Conservation (phyloP, 2,888 invertebrate genomes). For the Plutella xylostella region DNA sequence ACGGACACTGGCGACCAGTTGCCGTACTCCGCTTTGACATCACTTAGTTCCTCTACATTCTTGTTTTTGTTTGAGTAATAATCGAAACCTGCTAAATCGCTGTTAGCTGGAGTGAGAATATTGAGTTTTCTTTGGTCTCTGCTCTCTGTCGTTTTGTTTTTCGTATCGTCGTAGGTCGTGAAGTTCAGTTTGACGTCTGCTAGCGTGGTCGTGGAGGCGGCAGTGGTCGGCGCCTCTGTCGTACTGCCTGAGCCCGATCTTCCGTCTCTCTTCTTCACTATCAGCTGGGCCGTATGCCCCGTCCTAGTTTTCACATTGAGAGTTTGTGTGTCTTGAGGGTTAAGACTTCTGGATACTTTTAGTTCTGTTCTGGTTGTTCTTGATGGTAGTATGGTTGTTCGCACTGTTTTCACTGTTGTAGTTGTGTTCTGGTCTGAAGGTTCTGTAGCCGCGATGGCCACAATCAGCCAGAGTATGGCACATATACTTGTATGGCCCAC, state of each 20-base stretch:
- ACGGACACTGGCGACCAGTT: slow-evolving; percentile 67
- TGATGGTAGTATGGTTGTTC: slow-evolving; percentile 63
- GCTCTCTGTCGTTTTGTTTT: slow-evolving; percentile 48
- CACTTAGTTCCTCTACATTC: slow-evolving; percentile 48
- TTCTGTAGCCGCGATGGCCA: slow-evolving; percentile 32
- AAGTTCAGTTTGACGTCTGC: slow-evolving; percentile 26
- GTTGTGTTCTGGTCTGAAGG: slow-evolving; percentile 45
- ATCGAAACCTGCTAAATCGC: slow-evolving; percentile 59
- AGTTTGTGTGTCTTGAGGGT: slow-evolving; percentile 82
- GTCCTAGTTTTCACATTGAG: slow-evolving; percentile 81
- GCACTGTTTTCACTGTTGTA: slow-evolving; percentile 45
- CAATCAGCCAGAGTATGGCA: slow-evolving; percentile 44
- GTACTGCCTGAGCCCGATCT: slow-evolving; percentile 51
- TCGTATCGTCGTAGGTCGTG: slow-evolving; percentile 33
- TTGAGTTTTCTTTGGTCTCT: slow-evolving; percentile 59
- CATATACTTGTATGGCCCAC: slow-evolving; percentile 44
- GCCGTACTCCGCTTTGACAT: slow-evolving; percentile 61
- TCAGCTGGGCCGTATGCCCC: slow-evolving; percentile 81
- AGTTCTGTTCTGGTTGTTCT: slow-evolving; percentile 78
- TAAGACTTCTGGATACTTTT: slow-evolving; percentile 81
- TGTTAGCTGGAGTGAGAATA: slow-evolving; percentile 43
- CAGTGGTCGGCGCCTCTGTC: slow-evolving; percentile 40
- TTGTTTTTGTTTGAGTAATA: slow-evolving; percentile 58
- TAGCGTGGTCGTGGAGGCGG: slow-evolving; percentile 32
- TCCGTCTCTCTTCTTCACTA: slow-evolving; percentile 77